phyloP scores from a whole-genome alignment of 2,888 invertebrate species.

The Busseola fusca region DNA sequence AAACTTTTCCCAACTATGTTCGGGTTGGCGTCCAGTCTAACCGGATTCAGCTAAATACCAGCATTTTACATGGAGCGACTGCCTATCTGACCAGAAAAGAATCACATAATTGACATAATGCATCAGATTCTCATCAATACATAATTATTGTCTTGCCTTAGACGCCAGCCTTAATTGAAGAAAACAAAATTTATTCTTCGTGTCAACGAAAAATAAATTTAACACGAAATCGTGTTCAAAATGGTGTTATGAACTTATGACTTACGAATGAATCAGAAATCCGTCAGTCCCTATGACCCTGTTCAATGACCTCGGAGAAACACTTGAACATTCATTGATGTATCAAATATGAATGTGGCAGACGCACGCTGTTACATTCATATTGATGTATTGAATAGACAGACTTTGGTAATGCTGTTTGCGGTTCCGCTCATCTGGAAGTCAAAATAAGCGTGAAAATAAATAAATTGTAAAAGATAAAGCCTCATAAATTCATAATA shows the following conservation, averaged over 20 bases:
- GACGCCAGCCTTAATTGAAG: not conserved
- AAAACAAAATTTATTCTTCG: constrained; percentile 6
- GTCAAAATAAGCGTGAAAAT: constrained; percentile 20
- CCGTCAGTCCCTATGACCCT: constrained; percentile 31
- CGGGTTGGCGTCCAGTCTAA: too few relatives aligned
- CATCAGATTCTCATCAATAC: not conserved
- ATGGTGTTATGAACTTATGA: constrained; percentile 27
- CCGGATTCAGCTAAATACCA: too few relatives aligned
- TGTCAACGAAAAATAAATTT: constrained; percentile 5
- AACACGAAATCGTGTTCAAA: constrained; percentile 8
- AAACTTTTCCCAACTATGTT: too few relatives aligned
- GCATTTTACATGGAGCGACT: too few relatives aligned
- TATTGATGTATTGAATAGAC: not conserved
- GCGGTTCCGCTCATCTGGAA: constrained; percentile 18
- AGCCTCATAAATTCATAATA: not conserved
- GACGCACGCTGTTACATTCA: constrained; percentile 1
- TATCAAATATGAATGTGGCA: constrained; percentile 39
- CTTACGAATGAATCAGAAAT: constrained; percentile 29
- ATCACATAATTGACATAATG: not conserved
- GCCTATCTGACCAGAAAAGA: too few relatives aligned
- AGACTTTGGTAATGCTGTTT: not conserved
- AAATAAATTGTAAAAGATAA: constrained; percentile 4
- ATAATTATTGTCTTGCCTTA: not conserved
- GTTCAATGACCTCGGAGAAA: constrained; percentile 33
- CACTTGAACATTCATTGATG: constrained; percentile 49